Conservation (phyloP, 2,888 invertebrate genomes). For the Troides helena region DNA sequence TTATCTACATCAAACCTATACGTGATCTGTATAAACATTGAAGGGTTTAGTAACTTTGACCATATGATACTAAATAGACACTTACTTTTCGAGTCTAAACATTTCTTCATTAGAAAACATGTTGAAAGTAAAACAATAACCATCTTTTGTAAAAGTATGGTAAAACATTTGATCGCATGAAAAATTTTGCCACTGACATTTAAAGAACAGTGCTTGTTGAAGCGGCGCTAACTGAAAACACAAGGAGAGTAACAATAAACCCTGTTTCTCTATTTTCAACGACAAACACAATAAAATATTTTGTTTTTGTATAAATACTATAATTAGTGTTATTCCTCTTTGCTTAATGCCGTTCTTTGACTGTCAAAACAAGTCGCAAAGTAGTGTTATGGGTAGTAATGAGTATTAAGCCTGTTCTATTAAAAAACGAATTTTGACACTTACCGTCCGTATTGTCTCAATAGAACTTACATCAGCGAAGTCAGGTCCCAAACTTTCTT, state of each 20-base stretch:
- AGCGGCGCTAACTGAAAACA: conserved; percentile 68
- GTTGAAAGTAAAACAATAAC: conserved; percentile 83
- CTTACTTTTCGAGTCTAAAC: conserved; percentile 62
- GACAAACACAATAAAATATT: too few relatives aligned
- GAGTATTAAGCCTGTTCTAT: too few relatives aligned
- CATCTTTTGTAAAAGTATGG: conserved; percentile 82
- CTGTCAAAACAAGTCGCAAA: too few relatives aligned
- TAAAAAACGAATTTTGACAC: background rate
- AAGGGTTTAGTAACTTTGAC: too few relatives aligned
- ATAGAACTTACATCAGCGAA: conserved; percentile 34
- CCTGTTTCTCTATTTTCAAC: too few relatives aligned
- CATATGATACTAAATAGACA: background rate
- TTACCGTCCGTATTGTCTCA: conserved; percentile 43
- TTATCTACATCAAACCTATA: too few relatives aligned
- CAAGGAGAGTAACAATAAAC: background rate
- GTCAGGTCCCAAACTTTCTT: background rate
- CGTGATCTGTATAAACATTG: too few relatives aligned
- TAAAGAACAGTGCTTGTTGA: conserved; percentile 64
- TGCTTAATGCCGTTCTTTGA: too few relatives aligned
- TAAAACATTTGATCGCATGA: conserved; percentile 75
- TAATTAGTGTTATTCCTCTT: too few relatives aligned
- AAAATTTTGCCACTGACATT: conserved; percentile 71
- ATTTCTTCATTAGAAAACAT: conserved; percentile 78
- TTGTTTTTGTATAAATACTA: too few relatives aligned
- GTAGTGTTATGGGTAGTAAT: too few relatives aligned